These are phyloP conservation scores for Cavia porcellus DNA, from an alignment of 2,113 vertebrate genomes.

Conservation along the genomic window DNA sequence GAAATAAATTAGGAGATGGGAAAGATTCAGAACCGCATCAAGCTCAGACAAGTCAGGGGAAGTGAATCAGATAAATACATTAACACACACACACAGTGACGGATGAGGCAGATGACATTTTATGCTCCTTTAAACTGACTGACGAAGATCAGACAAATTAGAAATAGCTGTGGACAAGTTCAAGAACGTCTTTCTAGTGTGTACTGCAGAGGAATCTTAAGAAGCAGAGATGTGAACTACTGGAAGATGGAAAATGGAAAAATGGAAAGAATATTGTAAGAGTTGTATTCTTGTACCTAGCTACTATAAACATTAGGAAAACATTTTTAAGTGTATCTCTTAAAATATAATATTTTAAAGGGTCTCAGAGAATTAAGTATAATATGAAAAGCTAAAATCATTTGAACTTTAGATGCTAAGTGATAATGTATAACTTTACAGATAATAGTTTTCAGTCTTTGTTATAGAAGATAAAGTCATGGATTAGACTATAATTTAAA, in stretches of 20 bases:
- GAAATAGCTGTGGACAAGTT: constrained; percentile 88
- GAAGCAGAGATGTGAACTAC: constrained; percentile 65
- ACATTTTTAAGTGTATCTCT: background rate
- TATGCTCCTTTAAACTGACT: constrained; percentile 89
- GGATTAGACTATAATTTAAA: background rate
- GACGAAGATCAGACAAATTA: constrained; percentile 91
- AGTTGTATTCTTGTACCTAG: background rate
- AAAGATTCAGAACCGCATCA: constrained; percentile 87
- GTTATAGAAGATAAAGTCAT: background rate
- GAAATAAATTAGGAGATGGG: constrained; percentile 90
- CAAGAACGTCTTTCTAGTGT: constrained; percentile 80
- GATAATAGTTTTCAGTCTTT: background rate
- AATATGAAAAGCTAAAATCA: constrained; percentile 10
- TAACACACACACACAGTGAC: constrained; percentile 87
- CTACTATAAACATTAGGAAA: constrained; percentile 54
- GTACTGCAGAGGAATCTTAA: constrained; percentile 86
- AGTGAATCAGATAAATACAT: constrained; percentile 89
- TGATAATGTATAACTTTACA: background rate
- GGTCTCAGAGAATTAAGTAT: background rate
- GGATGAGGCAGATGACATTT: constrained; percentile 89
- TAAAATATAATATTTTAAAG: constrained; percentile 54
- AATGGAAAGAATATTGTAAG: constrained; percentile 45
- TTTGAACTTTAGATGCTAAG: constrained; percentile 25
- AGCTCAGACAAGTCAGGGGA: constrained; percentile 83
- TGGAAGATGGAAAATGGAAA: constrained; percentile 63